Percentiles rank a stretch among this genome's conserved stretches.
phyloP scores from a whole-genome alignment of 2,888 invertebrate species.

The Poecilus cupreus region DNA sequence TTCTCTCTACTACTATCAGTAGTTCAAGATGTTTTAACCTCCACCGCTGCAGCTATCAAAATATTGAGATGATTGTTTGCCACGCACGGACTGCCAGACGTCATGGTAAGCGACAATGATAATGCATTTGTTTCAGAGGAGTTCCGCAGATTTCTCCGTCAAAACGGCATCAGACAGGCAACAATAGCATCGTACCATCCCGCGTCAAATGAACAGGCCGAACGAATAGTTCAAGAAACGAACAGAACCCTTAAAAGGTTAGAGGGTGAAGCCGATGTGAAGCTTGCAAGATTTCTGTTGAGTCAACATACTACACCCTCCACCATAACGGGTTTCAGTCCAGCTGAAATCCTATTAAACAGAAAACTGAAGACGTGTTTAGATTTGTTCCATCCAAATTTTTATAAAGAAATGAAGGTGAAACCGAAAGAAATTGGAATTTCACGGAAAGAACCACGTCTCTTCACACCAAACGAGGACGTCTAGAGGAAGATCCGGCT shows the following conservation, averaged over 20 bases:
- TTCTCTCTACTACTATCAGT: too few species aligned
- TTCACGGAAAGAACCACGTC: too few species aligned
- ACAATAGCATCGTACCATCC: slow-evolving; percentile 62
- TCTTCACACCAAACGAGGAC: too few species aligned
- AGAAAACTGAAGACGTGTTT: slow-evolving; percentile 55
- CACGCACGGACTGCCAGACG: slow-evolving; percentile 63
- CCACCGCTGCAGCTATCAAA: slow-evolving; percentile 49
- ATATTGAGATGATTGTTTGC: slow-evolving; percentile 60
- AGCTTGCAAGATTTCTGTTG: slow-evolving; percentile 58
- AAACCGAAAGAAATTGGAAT: too few species aligned
- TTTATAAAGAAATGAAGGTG: too few species aligned
- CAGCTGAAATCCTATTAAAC: slow-evolving; percentile 59
- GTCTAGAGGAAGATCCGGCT: too few species aligned
- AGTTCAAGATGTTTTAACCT: background rate
- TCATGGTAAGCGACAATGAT: slow-evolving; percentile 64
- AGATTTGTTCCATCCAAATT: background rate
- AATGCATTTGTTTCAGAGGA: slow-evolving; percentile 62
- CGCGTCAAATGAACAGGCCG: slow-evolving; percentile 62
- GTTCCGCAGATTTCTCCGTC: slow-evolving; percentile 59
- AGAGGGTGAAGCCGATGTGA: slow-evolving; percentile 48
- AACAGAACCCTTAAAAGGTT: slow-evolving; percentile 58
- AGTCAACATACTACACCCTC: slow-evolving; percentile 59
- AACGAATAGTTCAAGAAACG: slow-evolving; percentile 61
- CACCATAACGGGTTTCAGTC: slow-evolving; percentile 54
- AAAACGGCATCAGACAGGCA: slow-evolving; percentile 60